Conservation (phyloP, 92 coral and sea anemone genomes). For the Galaxea fascicularis region DNA sequence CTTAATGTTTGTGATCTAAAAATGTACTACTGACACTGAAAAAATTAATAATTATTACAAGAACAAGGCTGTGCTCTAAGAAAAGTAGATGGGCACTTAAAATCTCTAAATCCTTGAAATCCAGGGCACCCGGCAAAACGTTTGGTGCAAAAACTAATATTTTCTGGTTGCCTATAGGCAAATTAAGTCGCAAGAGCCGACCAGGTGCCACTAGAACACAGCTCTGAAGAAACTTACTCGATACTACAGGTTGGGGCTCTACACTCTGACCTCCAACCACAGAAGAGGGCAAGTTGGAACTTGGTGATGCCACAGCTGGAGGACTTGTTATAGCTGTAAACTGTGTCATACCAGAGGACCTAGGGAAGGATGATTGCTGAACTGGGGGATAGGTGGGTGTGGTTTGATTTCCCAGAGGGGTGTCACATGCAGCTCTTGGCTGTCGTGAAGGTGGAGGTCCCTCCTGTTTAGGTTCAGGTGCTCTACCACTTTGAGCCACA, state of each 20-base stretch:
- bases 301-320: background rate
- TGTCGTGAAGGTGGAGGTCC: background rate
- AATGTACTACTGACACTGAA: no score
- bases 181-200: no score
- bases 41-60: no score
- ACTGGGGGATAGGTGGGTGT: background rate
- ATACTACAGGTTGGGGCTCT: background rate
- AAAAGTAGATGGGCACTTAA: no score
- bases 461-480: constrained; percentile 10
- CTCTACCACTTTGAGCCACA: constrained; percentile 1
- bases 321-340: background rate
- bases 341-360: background rate
- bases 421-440: background rate
- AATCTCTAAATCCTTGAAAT: no score
- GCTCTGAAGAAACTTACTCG: constrained; percentile 9
- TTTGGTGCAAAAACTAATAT: no score
- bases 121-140: no score
- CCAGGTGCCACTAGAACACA: no score
- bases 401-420: constrained; percentile 1
- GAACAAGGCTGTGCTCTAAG: no score
- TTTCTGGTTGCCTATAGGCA: no score
- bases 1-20: no score
- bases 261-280: constrained; percentile 9
- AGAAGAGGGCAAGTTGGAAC: background rate
- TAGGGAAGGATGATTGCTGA: constrained; percentile 9